Percentiles rank a stretch among this genome's conserved stretches.
These are phyloP conservation scores for Chamaea fasciata DNA, from an alignment of 2,113 vertebrate species.

Conservation along the genomic window DNA sequence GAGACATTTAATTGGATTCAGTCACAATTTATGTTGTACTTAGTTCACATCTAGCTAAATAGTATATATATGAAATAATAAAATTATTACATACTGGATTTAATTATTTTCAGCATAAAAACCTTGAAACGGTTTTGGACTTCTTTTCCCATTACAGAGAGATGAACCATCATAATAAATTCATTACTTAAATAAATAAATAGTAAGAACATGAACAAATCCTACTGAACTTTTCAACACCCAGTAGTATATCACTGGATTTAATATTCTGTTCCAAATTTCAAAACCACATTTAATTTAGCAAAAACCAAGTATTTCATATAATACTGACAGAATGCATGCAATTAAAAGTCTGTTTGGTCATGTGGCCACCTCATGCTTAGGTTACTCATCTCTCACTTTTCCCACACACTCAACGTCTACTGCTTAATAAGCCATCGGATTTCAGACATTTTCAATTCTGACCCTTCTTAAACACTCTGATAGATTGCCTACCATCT, in stretches of 20 bases:
- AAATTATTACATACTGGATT: background rate
- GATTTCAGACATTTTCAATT: conserved; percentile 5
- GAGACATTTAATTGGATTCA: background rate
- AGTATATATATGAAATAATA: background rate
- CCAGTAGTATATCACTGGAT: background rate
- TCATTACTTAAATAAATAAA: background rate
- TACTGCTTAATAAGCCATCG: background rate
- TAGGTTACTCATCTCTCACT: conserved; percentile 36
- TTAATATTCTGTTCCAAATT: background rate
- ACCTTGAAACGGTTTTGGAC: background rate
- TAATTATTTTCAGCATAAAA: background rate
- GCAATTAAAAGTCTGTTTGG: conserved; percentile 7
- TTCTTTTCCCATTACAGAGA: background rate
- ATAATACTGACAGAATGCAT: background rate
- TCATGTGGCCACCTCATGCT: background rate
- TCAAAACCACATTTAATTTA: background rate
- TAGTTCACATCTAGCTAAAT: background rate
- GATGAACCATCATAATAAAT: background rate
- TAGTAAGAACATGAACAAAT: background rate
- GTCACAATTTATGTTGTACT: background rate
- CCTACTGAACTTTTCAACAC: background rate
- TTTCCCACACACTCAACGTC: conserved; percentile 5
- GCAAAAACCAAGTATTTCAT: background rate
- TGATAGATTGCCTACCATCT: conserved; percentile 38
- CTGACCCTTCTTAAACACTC: conserved; percentile 21